phyloP scores from a whole-genome alignment of 2,888 invertebrate genomes.

The Nasonia oneida region DNA sequence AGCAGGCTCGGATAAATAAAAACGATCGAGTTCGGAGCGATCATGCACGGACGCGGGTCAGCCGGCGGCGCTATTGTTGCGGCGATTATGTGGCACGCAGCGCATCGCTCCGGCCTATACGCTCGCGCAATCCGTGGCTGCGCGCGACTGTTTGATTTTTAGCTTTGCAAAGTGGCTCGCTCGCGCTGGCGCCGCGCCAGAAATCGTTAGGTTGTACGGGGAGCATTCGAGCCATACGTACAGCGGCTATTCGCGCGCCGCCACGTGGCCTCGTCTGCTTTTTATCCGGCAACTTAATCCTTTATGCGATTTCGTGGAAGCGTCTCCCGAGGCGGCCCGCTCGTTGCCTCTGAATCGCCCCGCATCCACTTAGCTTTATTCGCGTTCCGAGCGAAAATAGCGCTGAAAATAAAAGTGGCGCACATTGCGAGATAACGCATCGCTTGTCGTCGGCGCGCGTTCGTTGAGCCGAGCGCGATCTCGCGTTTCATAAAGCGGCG shows the following conservation, averaged over 20 bases:
- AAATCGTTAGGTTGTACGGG: conserved; percentile 33
- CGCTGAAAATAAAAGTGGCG: neutral
- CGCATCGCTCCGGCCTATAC: conserved; percentile 5
- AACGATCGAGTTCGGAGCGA: conserved; percentile 66
- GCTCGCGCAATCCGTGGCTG: neutral
- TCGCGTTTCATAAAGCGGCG: conserved; percentile 7
- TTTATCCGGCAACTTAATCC: conserved; percentile 44
- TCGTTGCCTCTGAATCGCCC: conserved; percentile 23
- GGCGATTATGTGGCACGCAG: conserved; percentile 46
- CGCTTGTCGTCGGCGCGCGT: neutral
- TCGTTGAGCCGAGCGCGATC: neutral
- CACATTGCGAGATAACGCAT: too few species aligned
- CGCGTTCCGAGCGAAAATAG: neutral
- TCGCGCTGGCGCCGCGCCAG: conserved; percentile 30
- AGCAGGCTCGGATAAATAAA: conserved; percentile 62
- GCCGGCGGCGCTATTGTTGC: conserved; percentile 23
- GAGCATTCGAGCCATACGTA: conserved; percentile 11
- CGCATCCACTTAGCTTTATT: conserved; percentile 16
- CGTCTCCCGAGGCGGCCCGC: neutral
- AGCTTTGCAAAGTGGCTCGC: conserved; percentile 25
- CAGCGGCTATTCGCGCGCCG: neutral
- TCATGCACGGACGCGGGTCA: conserved; percentile 56
- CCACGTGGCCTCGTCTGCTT: conserved; percentile 18
- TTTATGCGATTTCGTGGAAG: conserved; percentile 37
- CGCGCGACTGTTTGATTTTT: neutral